These are phyloP conservation scores for Pyralis farinalis DNA, from an alignment of 2,888 invertebrate species.

Conservation along the genomic window DNA sequence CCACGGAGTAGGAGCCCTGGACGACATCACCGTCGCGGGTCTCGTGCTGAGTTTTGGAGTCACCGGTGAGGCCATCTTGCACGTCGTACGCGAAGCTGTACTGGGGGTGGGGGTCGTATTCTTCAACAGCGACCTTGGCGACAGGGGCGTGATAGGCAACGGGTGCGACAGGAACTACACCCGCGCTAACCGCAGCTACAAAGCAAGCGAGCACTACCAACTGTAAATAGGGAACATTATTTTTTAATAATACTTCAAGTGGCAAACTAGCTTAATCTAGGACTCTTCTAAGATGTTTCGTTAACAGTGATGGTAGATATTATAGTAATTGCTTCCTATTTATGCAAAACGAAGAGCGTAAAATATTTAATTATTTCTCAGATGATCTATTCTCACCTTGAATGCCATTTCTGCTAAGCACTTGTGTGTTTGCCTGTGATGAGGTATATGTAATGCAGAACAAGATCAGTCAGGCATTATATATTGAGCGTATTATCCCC, in stretches of 20 bases:
- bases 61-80: slow-evolving; percentile 68
- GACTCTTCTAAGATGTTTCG: too few species aligned
- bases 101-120: slow-evolving; percentile 55
- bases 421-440: slow-evolving; percentile 20
- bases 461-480: slow-evolving; percentile 22
- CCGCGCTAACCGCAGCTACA: slow-evolving; percentile 36
- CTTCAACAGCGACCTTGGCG: slow-evolving; percentile 39
- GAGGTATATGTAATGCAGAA: slow-evolving; percentile 23
- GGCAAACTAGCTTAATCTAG: too few species aligned
- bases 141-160: slow-evolving; percentile 30
- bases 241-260: too few species aligned
- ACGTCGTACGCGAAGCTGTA: slow-evolving; percentile 78
- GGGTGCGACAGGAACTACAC: slow-evolving; percentile 27
- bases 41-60: slow-evolving; percentile 74
- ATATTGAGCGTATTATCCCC: slow-evolving; percentile 25
- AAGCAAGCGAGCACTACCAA: slow-evolving; percentile 33
- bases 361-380: neutral
- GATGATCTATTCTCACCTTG: slow-evolving; percentile 26
- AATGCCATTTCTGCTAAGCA: slow-evolving; percentile 31
- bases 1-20: slow-evolving; percentile 71
- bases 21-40: slow-evolving; percentile 76
- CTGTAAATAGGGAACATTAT: slow-evolving; percentile 24
- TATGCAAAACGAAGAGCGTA: too few species aligned
- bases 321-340: too few species aligned
- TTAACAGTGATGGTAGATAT: too few species aligned